Evolutionary conservation across 2,888 invertebrate genomes (phyloP), one percentile per base, ranked within the genome.

Genomic region (Phania funesta): DNA sequence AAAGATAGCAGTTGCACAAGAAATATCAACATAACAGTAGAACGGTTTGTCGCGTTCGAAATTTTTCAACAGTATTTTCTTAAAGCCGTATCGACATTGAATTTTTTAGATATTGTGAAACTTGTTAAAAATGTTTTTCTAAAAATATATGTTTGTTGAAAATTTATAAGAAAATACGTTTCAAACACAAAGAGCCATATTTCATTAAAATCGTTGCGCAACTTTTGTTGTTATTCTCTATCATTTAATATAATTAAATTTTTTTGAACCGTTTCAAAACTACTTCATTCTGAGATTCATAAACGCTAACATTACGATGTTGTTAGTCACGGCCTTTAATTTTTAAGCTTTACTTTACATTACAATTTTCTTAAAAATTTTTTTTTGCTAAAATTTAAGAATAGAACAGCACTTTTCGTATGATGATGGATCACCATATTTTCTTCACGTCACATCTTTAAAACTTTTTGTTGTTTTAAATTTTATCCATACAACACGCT

Each of bases 341-440:
- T 58, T 52, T 7, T 52, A 11, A 46, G 44, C 35, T 80, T 46
- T 38, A 48, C 65, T 38, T 29, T 22, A 75, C 38, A 24, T 35
- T 41, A 20, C 7, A 16, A 16, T 50, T 26, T 38, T 60, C 38
- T 20, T 13, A 52, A 13, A 13, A 9, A 48, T 68, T 73, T 48
- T 29, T 6, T 52, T 62, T 54, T 22, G n/a, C 8, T 38, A 86
- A 86, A 24, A 24, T 20, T 35, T 2, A 86, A 85, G 86, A 86
- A 87, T 87, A 86, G 87, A 86, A 86, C 86, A 87, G 86, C 87
- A 87, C 86, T 88, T 86, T 86, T 44, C 44, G 29, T 16, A 65
- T 65, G 48, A 86, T 88, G 88, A 88, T 88, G 88, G 86, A 89
- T 86, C 87, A 88, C 87, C 88, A 88, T 88, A 87, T 87, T 88